Evolutionary conservation across 2,888 invertebrate species (phyloP), one percentile per base, ranked within the genome.

Genomic region (Andrena haemorrhoa): DNA sequence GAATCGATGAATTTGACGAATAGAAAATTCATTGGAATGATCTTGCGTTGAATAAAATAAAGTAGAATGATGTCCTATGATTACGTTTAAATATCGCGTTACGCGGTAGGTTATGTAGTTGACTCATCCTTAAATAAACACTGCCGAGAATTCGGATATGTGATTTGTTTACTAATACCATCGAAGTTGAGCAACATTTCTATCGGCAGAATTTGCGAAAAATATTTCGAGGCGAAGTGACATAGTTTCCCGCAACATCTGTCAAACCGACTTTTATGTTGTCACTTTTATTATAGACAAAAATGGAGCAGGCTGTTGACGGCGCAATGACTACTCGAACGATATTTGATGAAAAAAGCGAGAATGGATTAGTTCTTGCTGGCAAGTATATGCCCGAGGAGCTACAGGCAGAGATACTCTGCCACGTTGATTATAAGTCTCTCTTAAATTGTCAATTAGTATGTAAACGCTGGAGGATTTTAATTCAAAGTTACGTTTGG

Each of bases 391-490:
- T 95, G 20, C 95, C 95, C 1, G 93, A 94, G 89, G 95, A 95
- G 90, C 85, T 95, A 31, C 79, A 95, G n/a, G 85, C 92, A 1
- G 88, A 94, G 75, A 94, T 95, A 69, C 89, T 95, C 20, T 88
- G 88, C 20, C 93, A 91, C 76, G 85, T 94, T 2, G 94, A 94
- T 77, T 87, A 93, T 2, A 89, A 92, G 68, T 90, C 94, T 23
- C 84, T 95, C 1, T 77, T 94, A 10, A 92, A 90, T n/a, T 94
- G 94, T 83, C 94, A 94, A 70, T 83, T 94, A 51, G 95, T 95
- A 1, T 95, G 95, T 84, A 94, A 94, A 87, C 92, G 92, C 56
- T 95, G 95, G 95, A 93, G 94, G 74, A 89, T 91, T 31, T 84
- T 95, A 31, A 94, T 95, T 31, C 93, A 94, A 85, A 93, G 82